These are phyloP conservation scores for Charadrius vociferus DNA, from an alignment of 2,113 vertebrate genomes.

Conservation along the genomic window DNA sequence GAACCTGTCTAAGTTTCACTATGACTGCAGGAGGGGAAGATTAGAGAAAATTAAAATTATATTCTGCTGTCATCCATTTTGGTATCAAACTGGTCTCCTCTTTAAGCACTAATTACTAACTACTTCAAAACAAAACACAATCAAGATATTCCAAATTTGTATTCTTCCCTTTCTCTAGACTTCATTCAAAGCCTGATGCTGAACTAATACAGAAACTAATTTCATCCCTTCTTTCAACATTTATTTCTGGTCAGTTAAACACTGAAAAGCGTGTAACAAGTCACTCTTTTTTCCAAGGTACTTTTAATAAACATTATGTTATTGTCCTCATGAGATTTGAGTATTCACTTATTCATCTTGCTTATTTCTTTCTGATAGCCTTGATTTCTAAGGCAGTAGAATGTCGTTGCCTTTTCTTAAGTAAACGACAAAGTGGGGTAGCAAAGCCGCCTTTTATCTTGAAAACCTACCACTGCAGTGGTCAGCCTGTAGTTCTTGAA, in stretches of 20 bases:
- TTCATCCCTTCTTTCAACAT: not conserved
- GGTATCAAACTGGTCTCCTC: not conserved
- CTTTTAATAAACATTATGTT: not conserved
- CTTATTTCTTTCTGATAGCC: not conserved
- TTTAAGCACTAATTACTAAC: not conserved
- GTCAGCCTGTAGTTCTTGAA: not conserved
- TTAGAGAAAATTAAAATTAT: not conserved
- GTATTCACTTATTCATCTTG: not conserved
- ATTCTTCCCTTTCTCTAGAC: not conserved
- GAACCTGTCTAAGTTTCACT: not conserved
- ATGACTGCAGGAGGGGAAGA: not conserved
- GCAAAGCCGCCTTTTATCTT: not conserved
- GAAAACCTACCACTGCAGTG: too few species aligned
- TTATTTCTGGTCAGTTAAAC: not conserved
- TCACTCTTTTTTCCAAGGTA: not conserved
- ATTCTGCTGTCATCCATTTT: not conserved
- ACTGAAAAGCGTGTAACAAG: not conserved
- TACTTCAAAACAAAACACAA: not conserved
- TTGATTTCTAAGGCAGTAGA: not conserved
- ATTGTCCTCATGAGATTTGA: not conserved
- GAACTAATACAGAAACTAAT: not conserved
- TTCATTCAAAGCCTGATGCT: not conserved
- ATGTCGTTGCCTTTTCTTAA: not conserved
- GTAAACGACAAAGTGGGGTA: not conserved
- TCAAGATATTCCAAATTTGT: not conserved